Percentiles rank a stretch among this genome's conserved stretches.
phyloP scores from a whole-genome alignment of 1,140 invertebrate genomes.

The Drosophila aff. region DNA sequence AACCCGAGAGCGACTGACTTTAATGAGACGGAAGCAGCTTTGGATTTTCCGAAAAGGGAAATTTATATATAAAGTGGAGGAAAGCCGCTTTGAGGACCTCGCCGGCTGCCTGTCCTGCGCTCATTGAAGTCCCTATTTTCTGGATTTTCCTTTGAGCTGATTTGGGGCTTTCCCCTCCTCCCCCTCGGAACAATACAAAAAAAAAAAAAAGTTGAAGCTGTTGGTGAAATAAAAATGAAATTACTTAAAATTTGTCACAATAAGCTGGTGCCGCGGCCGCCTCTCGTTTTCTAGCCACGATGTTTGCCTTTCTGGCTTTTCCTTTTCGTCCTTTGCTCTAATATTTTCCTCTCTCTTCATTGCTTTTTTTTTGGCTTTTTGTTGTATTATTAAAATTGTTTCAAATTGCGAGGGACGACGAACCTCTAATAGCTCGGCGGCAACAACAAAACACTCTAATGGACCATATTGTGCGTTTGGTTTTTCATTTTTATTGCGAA shows the following conservation, averaged over 20 bases:
- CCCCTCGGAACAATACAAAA: conserved; percentile 13
- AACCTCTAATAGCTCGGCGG: conserved; percentile 64
- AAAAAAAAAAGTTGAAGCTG: conserved; percentile 33
- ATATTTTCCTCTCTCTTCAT: conserved; percentile 2
- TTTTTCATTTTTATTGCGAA: conserved; percentile 81
- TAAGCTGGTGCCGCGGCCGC: conserved; percentile 53
- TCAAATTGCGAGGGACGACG: conserved; percentile 66
- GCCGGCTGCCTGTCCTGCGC: neutral
- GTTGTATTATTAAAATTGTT: conserved; percentile 80
- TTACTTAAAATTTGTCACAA: conserved; percentile 84
- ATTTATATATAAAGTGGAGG: conserved; percentile 48
- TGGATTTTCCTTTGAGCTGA: conserved; percentile 32
- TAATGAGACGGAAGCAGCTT: conserved; percentile 80
- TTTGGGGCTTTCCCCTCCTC: conserved; percentile 2
- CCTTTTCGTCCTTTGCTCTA: conserved; percentile 6
- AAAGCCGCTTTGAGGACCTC: conserved; percentile 64
- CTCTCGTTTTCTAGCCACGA: conserved; percentile 26
- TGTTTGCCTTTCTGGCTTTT: conserved; percentile 60
- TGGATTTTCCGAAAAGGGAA: conserved; percentile 28
- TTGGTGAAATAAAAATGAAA: conserved; percentile 77
- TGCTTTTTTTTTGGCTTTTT: conserved; percentile 25
- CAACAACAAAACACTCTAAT: conserved; percentile 64
- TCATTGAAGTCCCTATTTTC: conserved; percentile 3
- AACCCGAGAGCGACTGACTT: conserved; percentile 50
- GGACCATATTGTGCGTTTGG: conserved; percentile 78